Evolutionary conservation across 2,888 invertebrate species (phyloP).

Genomic region (Xestia sexstrigata): DNA sequence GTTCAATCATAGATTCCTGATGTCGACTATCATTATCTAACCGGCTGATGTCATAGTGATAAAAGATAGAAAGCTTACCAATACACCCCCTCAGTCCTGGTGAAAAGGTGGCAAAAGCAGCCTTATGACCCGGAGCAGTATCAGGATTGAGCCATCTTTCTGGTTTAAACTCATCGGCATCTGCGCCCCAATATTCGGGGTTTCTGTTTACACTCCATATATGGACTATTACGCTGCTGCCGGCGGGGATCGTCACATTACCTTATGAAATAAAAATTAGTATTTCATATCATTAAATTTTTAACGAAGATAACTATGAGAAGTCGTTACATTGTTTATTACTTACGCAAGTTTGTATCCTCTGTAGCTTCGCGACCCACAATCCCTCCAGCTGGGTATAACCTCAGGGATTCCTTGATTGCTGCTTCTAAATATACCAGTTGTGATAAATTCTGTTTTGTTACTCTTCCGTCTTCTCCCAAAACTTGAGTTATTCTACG

Average conservation of each 20-base stretch:
- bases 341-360: background rate
- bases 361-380: background rate
- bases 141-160: background rate
- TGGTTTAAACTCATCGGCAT: conserved; percentile 4
- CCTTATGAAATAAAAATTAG: background rate
- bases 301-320: background rate
- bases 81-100: conserved; percentile 7
- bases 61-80: background rate
- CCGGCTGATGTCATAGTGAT: background rate
- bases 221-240: background rate
- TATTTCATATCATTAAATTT: background rate
- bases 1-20: background rate
- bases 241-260: background rate
- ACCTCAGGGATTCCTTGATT: background rate
- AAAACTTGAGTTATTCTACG: conserved; percentile 52
- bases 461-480: conserved; percentile 41
- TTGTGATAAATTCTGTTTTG: conserved; percentile 45
- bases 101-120: conserved; percentile 3
- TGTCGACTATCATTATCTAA: background rate
- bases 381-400: background rate
- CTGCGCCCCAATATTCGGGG: background rate
- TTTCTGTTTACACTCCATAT: background rate
- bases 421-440: conserved; percentile 42
- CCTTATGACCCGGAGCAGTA: background rate
- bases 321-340: background rate